A percentile compares a stretch with the other conserved stretches of the same genome.
Conservation (phyloP, 2,888 invertebrate species). For the Melieria picta region DNA sequence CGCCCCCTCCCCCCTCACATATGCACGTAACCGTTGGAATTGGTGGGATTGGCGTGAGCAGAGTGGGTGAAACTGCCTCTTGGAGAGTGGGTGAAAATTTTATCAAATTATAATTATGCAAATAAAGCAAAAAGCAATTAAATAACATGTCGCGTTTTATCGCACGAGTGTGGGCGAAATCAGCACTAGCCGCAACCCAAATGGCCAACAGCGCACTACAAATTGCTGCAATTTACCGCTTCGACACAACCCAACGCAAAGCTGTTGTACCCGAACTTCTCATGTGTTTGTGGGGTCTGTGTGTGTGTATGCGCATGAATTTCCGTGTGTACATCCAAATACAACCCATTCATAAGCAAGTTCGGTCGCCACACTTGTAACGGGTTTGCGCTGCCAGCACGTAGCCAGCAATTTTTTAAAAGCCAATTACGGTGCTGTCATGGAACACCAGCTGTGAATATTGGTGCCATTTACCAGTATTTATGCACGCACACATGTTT, state of each 20-base stretch:
- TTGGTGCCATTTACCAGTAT: constrained; percentile 36
- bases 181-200: no score
- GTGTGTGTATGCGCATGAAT: not conserved
- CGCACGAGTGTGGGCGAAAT: no score
- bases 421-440: no score
- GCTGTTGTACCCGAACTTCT: no score
- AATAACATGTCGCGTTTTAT: constrained; percentile 32
- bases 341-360: no score
- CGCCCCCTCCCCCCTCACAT: not conserved
- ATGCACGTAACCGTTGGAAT: not conserved
- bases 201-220: no score
- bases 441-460: not conserved
- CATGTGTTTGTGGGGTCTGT: no score
- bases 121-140: constrained; percentile 55
- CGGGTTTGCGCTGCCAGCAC: no score
- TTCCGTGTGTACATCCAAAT: not conserved
- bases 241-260: no score
- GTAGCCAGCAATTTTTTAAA: no score
- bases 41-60: constrained; percentile 13
- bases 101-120: constrained; percentile 55
- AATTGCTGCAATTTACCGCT: no score
- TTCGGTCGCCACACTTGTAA: no score
- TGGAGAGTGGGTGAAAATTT: constrained; percentile 35
- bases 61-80: constrained; percentile 2
- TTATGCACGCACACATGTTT: not conserved